Conservation (phyloP, 2,113 vertebrate species). For the Gavia stellata region DNA sequence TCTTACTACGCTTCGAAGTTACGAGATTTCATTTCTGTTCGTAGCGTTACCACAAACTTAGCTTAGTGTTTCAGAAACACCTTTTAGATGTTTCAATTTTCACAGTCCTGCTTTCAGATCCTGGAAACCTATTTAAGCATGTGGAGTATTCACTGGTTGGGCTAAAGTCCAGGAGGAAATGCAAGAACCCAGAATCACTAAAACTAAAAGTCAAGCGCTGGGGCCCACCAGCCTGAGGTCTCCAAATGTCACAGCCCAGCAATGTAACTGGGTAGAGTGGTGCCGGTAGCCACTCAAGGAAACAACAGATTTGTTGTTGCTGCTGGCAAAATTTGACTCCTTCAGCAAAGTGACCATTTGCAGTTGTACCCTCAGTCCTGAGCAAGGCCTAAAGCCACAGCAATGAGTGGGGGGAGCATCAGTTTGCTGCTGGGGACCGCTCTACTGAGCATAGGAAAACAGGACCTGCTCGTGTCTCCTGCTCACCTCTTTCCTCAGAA, state of each 20-base stretch:
- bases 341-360: neutral
- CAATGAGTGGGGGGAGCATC: fast-evolving
- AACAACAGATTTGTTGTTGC: neutral
- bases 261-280: neutral
- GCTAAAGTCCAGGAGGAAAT: neutral
- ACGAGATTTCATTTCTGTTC: neutral
- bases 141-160: neutral
- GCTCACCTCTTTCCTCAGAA: neutral
- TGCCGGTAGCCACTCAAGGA: neutral
- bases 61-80: neutral
- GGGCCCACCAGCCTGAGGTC: neutral
- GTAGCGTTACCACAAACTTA: neutral
- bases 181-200: neutral
- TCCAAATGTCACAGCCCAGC: neutral
- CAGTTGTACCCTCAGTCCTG: neutral
- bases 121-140: neutral
- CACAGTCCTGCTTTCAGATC: neutral
- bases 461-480: neutral
- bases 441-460: neutral
- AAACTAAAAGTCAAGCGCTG: neutral
- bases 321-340: neutral
- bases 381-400: neutral
- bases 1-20: neutral
- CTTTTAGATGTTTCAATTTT: neutral
- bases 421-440: neutral